Percentiles rank a stretch among this genome's conserved stretches.
Conservation (phyloP, 2,113 vertebrate genomes). For the Barbus barbus region DNA sequence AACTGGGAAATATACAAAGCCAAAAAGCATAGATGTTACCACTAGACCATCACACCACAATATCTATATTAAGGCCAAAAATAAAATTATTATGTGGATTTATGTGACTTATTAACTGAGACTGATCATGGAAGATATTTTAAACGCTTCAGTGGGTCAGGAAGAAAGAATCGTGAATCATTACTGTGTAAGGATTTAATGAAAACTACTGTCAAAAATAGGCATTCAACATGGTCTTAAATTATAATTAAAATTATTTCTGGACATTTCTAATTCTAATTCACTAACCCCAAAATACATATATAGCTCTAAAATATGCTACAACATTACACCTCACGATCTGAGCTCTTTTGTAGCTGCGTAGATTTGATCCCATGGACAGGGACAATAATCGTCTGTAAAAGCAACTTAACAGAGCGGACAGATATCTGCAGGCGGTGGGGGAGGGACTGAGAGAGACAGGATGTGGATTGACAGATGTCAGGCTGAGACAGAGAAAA, state of each 20-base stretch:
- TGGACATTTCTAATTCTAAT: neutral
- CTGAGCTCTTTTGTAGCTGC: conserved; percentile 60
- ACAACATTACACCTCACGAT: neutral
- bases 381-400: conserved; percentile 70
- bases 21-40: neutral
- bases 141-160: neutral
- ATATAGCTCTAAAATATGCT: neutral
- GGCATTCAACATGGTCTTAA: neutral
- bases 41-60: neutral
- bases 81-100: neutral
- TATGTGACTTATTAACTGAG: neutral
- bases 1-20: neutral
- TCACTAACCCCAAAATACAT: neutral
- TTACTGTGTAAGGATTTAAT: neutral
- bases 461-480: neutral
- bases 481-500: neutral
- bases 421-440: conserved; percentile 68
- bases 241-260: neutral
- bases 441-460: conserved; percentile 35
- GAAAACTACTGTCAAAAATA: neutral
- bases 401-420: conserved; percentile 74
- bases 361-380: conserved; percentile 62
- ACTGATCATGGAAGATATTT: neutral
- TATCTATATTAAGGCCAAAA: neutral
- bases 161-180: neutral